These are phyloP conservation scores for Loris lydekkerianus DNA, from an alignment of 2,797 vertebrate species.

Conservation along the genomic window DNA sequence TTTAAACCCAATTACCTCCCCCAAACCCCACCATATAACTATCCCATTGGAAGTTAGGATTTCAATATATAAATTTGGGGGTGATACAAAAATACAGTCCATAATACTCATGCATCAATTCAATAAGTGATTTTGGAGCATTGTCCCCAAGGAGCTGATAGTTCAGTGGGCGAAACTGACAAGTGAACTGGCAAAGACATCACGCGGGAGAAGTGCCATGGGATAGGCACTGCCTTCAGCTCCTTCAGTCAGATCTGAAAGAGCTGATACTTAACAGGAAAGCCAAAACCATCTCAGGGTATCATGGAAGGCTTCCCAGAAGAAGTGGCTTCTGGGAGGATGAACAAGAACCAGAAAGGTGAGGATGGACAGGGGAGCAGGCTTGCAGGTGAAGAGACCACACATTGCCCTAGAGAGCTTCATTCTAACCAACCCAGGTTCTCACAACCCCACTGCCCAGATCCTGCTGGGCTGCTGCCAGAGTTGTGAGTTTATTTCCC, in stretches of 20 bases:
- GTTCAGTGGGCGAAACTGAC: neutral
- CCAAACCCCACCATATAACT: neutral
- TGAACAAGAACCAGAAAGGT: neutral
- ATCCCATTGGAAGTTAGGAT: neutral
- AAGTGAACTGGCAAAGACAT: neutral
- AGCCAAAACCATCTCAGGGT: neutral
- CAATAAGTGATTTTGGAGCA: neutral
- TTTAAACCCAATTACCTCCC: neutral
- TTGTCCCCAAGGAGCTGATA: neutral
- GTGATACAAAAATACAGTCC: neutral
- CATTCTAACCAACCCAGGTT: neutral
- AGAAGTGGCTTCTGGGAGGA: neutral
- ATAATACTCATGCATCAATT: neutral
- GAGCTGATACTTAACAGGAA: neutral
- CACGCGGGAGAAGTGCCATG: neutral
- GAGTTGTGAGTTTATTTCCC: neutral
- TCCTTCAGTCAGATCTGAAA: too few species aligned
- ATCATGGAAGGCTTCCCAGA: neutral
- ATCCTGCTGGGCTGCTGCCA: neutral
- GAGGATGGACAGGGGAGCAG: neutral
- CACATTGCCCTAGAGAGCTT: fast-evolving
- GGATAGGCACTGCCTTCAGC: neutral
- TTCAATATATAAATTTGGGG: neutral
- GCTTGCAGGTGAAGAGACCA: neutral
- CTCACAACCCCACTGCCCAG: neutral